Base-by-base conservation (phyloP, 2,888 invertebrate genomes). In the Notocelia uddmanniana region DNA sequence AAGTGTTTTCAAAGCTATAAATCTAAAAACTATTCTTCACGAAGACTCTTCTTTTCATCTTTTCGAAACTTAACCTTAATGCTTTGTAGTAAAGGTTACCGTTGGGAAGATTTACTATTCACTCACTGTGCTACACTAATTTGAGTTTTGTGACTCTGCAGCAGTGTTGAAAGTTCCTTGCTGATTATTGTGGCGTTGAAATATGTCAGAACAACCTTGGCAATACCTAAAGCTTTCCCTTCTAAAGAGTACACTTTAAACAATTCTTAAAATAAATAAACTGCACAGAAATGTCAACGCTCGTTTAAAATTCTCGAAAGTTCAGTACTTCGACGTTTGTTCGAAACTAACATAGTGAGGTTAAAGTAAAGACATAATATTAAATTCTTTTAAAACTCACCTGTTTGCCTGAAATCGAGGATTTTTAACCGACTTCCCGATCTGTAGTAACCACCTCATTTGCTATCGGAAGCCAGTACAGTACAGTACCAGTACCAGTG, bases 181-280 rank as follows among this genome's bases (percentile, higher is more conserved):
- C 9, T 9, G 13, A 3, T 63, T 31, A 19, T 50, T 52, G 21
- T 34, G 31, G 34, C 8, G 48, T 63, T 63, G 50, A 63, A 63
- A 63, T 63, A 34, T 50, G 50, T 52, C 26, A 50, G 34, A 63
- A 19, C 18, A 50, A 50, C 19, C 50, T 63, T 48, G 10, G 48
- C 50, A 48, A 31, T 50, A 63, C 2, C 26, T 26, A 26, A 3
- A 63, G 50, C 34, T 13, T 63, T 63, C 34, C 50, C 15, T 45
- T 45, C 31, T 63, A 19, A 50, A 52, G 48, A 50, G 48, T 26
- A 62, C 59, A 59, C 50, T 52, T 63, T 34, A 52, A 63, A 62
- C 48, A 63, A 48, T 62, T 48, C 62, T 62, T 48, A 48, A 48
- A 48, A 19, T 8, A 31, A 23, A 50, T 18, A 50, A 63, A 50